Percentiles rank a stretch among this genome's conserved stretches.
phyloP scores from a whole-genome alignment of 2,113 vertebrate genomes.

The Equus przewalskii region DNA sequence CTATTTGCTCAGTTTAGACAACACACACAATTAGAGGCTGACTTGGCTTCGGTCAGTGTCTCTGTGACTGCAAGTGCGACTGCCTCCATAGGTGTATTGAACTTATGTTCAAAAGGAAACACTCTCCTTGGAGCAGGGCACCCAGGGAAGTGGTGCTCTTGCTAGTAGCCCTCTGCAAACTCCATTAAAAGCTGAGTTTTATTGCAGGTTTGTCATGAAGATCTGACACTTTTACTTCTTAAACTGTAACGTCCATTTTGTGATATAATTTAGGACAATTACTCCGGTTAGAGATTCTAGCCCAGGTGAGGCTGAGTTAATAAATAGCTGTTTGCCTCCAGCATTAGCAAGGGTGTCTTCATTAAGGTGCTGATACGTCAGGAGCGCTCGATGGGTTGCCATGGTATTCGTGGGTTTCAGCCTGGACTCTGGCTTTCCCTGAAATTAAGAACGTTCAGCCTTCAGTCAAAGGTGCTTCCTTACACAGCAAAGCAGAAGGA shows the following conservation, averaged over 20 bases:
- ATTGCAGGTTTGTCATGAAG: neutral
- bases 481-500: neutral
- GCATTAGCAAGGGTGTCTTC: constrained; percentile 67
- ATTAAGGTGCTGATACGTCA: constrained; percentile 55
- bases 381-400: constrained; percentile 48
- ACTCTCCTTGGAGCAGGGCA: neutral
- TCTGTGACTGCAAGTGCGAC: neutral
- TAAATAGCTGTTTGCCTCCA: constrained; percentile 73
- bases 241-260: constrained; percentile 39
- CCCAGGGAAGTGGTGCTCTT: neutral
- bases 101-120: constrained; percentile 38
- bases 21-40: neutral
- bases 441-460: constrained; percentile 33
- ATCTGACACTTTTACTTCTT: neutral
- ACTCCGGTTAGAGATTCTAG: neutral
- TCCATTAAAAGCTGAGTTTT: neutral
- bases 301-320: constrained; percentile 66
- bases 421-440: constrained; percentile 44
- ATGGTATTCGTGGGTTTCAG: constrained; percentile 33
- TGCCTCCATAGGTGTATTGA: neutral
- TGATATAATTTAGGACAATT: constrained; percentile 54
- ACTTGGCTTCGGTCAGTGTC: neutral
- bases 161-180: neutral
- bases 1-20: neutral
- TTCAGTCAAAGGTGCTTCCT: constrained; percentile 48